Evolutionary conservation across 2,888 invertebrate genomes (phyloP), one percentile per base, ranked within the genome.

Genomic region (Erebia epiphron): DNA sequence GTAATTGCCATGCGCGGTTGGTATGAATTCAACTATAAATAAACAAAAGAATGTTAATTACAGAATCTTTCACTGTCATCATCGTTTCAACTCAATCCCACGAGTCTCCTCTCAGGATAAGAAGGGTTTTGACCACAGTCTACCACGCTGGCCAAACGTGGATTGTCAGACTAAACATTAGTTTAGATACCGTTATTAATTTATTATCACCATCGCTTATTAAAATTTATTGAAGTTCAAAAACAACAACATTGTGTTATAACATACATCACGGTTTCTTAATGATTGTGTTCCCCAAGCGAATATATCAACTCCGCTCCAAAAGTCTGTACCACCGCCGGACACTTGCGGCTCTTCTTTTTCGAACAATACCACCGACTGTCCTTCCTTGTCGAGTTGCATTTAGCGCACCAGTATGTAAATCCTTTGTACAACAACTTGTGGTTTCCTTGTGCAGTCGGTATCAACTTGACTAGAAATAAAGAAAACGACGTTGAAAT

Each of bases 321-420:
- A 7, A 75, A n/a, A 1, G 80, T 82, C 49, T 75, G 71, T 0
- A 83, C 74, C 0, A 76, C 73, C 1, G 78, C 79, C 0, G 74
- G 77, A 57, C 82, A 82, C 14, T 77, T 75, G 26, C 57, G 77
- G 43, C 79, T 79, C 21, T 79, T 79, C 66, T 77, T 82, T 75
- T 81, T 82, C 0, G 83, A 83, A 57, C 82, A 83, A 65, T 83
- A 82, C 83, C 83, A 83, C 0, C 76, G 70, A 46, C 79, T 77
- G 5, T 67, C 68, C 14, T 70, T 73, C 0, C 70, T 64, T 11
- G 66, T 61, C 35, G 73, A 65, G 35, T 67, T 60, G 16, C 72
- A 69, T 14, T 67, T 77, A 21, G 75, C 73, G 13, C 79, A 78
- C 80, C 80, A 81, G 49, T 75, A 81, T 0, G 80, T 78, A 66